phyloP scores from a whole-genome alignment of 2,113 vertebrate species.

The Zosterops borbonicus region DNA sequence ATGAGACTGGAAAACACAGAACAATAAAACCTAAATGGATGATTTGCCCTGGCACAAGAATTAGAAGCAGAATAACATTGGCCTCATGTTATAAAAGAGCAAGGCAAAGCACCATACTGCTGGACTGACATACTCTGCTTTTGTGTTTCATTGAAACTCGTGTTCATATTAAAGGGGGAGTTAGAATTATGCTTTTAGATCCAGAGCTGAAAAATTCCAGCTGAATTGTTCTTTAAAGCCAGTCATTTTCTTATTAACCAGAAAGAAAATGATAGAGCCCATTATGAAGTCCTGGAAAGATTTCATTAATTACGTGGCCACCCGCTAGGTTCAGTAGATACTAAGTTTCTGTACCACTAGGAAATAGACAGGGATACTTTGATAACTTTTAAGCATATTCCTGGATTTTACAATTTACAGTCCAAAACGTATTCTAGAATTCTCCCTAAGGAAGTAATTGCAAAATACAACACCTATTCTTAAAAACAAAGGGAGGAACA shows the following conservation, averaged over 20 bases:
- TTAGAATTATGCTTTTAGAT: background rate
- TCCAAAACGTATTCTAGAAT: background rate
- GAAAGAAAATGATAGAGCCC: background rate
- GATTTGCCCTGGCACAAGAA: background rate
- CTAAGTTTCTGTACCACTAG: background rate
- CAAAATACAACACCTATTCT: background rate
- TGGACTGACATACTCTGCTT: background rate
- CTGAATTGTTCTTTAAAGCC: background rate
- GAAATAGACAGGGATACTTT: background rate
- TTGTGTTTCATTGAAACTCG: background rate
- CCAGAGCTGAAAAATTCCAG: background rate
- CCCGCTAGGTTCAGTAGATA: background rate
- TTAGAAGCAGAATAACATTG: background rate
- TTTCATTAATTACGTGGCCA: background rate
- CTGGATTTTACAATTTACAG: background rate
- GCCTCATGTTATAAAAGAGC: background rate
- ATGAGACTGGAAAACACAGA: background rate
- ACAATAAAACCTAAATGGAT: background rate
- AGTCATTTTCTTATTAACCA: conserved; percentile 5
- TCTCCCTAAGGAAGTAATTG: background rate
- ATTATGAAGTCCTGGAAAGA: background rate
- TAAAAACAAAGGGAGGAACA: background rate
- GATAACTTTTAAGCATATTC: background rate
- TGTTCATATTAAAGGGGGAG: background rate
- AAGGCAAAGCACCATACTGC: background rate